phyloP scores from a whole-genome alignment of 2,888 invertebrate species.

The Plusia festucae region DNA sequence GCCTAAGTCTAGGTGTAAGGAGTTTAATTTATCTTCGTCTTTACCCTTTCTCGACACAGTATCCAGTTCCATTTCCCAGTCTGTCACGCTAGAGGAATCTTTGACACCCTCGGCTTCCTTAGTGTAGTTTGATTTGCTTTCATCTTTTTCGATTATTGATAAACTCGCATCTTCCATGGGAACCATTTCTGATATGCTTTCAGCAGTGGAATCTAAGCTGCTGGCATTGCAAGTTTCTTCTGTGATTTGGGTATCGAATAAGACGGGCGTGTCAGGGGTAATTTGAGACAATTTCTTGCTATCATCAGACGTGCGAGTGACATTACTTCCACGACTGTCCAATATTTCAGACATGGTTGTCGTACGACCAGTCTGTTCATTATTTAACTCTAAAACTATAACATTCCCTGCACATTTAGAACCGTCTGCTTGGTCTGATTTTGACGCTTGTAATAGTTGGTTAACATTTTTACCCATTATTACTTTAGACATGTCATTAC shows the following conservation, averaged over 20 bases:
- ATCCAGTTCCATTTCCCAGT: conserved; percentile 91
- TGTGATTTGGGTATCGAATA: conserved; percentile 80
- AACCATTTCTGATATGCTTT: conserved; percentile 79
- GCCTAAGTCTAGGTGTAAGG: conserved; percentile 84
- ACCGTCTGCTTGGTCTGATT: conserved; percentile 76
- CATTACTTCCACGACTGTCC: conserved; percentile 73
- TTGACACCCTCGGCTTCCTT: conserved; percentile 77
- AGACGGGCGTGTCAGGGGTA: conserved; percentile 90
- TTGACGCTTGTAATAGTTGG: conserved; percentile 81
- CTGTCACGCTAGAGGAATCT: conserved; percentile 83
- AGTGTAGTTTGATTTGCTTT: conserved; percentile 69
- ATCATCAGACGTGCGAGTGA: conserved; percentile 65
- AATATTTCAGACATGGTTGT: conserved; percentile 86
- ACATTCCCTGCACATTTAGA: conserved; percentile 84
- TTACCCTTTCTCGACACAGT: conserved; percentile 84
- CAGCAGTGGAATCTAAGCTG: conserved; percentile 82
- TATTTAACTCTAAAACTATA: conserved; percentile 85
- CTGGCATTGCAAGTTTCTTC: conserved; percentile 81
- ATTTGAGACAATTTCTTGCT: conserved; percentile 73
- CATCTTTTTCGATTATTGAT: conserved; percentile 71
- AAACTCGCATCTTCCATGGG: conserved; percentile 73
- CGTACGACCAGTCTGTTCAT: conserved; percentile 82
- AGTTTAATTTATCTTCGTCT: conserved; percentile 84
- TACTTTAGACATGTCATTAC: conserved; percentile 86
- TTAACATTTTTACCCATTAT: conserved; percentile 88